Evolutionary conservation across 37 sponge, comb jelly and placozoan species (phyloP), one percentile per base, ranked within the genome.

Genomic region (Spongilla lacustris): DNA sequence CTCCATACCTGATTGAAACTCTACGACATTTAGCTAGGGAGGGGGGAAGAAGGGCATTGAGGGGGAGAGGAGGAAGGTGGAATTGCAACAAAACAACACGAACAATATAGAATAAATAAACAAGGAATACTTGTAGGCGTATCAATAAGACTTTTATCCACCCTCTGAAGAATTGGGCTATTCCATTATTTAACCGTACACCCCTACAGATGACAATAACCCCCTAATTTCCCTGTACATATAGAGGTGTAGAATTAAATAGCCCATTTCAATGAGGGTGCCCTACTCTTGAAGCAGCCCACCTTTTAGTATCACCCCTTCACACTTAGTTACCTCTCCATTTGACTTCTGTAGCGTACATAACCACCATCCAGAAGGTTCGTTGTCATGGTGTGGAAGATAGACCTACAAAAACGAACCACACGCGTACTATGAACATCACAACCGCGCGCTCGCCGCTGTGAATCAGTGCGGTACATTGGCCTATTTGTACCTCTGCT

Each of bases 291-390:
- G 27, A 27, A 69, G 70, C 25, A 27, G 70, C 27, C 70, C 25
- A n/a, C 27, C 70, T 6, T 69, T 69, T 6, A 2, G 8, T 3
- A 10, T 6, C 27, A 27, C 10, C 17, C 73, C 14, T 4, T 48
- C 50, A 79, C 19, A 12, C 30, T 19, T 78, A 41, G 9, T 49
- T 67, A 95, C 88, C 75, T 92, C 96, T 78, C 96, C 96, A 29
- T 90, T 95, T 38, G 85, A 79, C 80, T 95, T 95, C 50, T 89
- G 48, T 6, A 95, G 76, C 31, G 66, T 88, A 14, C 92, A 92
- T 13, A 84, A 77, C 96, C 96, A 95, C 96, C 96, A 95, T 0
- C 96, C 96, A 4, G 88, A 33, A 2, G 90, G 91, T 50, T 95
- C 96, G 29, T 85, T 86, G 32, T 92, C 93, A 17, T 92, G 81